Evolutionary conservation across 2,113 vertebrate species (phyloP).

Genomic region (Tichodroma muraria): DNA sequence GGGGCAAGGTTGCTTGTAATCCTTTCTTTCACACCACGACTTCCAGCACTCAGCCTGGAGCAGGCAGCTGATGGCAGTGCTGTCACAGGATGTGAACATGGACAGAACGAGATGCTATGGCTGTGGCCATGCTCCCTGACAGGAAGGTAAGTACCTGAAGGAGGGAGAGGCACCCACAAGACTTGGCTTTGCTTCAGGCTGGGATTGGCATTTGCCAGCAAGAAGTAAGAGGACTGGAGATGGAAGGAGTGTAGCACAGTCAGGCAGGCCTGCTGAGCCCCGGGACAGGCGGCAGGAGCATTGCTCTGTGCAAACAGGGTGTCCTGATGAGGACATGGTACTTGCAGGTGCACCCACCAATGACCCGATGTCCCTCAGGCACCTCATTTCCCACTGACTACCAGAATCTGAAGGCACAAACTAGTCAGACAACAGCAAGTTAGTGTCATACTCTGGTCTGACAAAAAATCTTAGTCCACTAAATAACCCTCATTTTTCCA

Average conservation of each 20-base stretch:
- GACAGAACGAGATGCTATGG: not conserved
- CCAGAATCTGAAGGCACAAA: not conserved
- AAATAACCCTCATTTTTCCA: slow-evolving; percentile 43
- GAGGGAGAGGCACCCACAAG: not conserved
- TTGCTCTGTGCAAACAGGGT: not conserved
- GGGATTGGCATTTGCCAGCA: not conserved
- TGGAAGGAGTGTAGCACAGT: not conserved
- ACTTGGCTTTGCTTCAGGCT: not conserved
- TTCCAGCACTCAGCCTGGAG: not conserved
- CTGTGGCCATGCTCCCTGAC: not conserved
- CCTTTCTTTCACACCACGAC: no score
- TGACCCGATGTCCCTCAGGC: not conserved
- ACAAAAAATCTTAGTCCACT: not conserved
- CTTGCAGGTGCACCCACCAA: not conserved
- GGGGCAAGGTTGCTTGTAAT: no score
- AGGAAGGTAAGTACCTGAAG: not conserved
- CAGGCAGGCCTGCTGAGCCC: not conserved
- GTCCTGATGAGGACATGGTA: not conserved
- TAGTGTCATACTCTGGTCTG: not conserved
- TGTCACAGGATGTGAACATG: rapidly evolving
- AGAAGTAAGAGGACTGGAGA: not conserved
- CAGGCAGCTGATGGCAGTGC: not conserved
- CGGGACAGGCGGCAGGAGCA: not conserved
- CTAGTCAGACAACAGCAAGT: not conserved
- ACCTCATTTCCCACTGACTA: not conserved